Base-by-base conservation (phyloP, 23 tunicate genomes). In the Corella eumyota region DNA sequence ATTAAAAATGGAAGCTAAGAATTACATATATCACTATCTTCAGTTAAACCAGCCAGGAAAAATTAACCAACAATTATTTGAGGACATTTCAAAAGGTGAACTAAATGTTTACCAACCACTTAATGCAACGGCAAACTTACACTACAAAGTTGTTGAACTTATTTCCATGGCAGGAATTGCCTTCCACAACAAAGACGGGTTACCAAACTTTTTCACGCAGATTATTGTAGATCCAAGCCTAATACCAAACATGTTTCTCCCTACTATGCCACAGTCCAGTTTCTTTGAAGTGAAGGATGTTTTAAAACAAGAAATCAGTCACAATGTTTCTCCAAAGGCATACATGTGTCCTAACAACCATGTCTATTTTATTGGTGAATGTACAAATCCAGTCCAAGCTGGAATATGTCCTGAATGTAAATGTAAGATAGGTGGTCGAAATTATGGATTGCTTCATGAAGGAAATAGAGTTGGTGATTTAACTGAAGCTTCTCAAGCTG, bases 291-390 rank as follows among this genome's bases (percentile, higher is more conserved):
- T 61, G 21, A 72, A 58, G 46, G 69, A 72, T 66, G 52, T 66
- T 32, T 31, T 72, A 25, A 48, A 32, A 0, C 69, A 51, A 25
- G 79, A 72, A 1, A 45, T 29, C 21, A 37, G 73, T 13, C 64
- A 36, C 30, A 29, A 38, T 15, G 31, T 36, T 19, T 2, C 71
- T 0, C 64, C 64, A 7, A 71, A 64, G 36, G 17, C 59, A 44
- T 73, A 72, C 50, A 34, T 66, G 17, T 81, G 91, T 60, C 91
- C 91, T 7, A 81, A 81, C 55, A 73, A 73, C 49, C 91, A 81
- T 49, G 32, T 60, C 15, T 81, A 81, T 50, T 56, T 58, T 20
- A 72, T 81, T 65, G 91, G 91, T 51, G 75, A 81, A 0, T 81
- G 91, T 44, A 72, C 79, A 0, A 71, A 72, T 22, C 77, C 91